Evolutionary conservation across 2,888 invertebrate species (phyloP), one percentile per base, ranked within the genome.

Genomic region (Hirtodrosophila histrioides): DNA sequence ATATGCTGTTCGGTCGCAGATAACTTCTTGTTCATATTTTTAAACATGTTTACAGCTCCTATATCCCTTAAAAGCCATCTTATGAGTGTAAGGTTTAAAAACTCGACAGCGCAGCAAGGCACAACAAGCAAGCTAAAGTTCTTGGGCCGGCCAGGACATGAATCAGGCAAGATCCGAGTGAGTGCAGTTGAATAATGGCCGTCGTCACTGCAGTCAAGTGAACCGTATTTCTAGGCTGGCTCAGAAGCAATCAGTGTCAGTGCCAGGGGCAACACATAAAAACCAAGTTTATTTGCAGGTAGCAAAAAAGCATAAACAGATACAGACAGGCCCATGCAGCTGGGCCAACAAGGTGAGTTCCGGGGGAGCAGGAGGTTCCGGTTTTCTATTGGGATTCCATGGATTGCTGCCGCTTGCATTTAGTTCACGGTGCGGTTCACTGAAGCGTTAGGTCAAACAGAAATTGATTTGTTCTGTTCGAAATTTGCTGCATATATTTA

Each of bases 361-460:
- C 45, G 35, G 45, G 29, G 60, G 45, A 8, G 35, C 55, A 35
- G 60, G 45, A 10, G 5, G 35, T 11, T 3, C 40, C 10, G 12
- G 5, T 35, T 31, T 17, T 31, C 23, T 24, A 60, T 36, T 62
- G 73, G 43, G 43, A 35, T 45, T 48, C 36, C 9, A 33, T 31
- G 35, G 53, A 29, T 50, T 50, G 40, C 43, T 57, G 56, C 61
- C 57, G 53, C 44, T 64, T 70, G 61, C 61, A 77, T 68, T 80
- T 79, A 66, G 73, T 55, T 72, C 48, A 58, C 44, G 67, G 75
- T 71, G 45, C 64, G 62, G 69, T 63, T 67, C 83, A 71, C 39
- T 76, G 83, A 67, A 79, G 76, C 80, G 74, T 64, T 68, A 64
- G 71, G 62, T 82, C 79, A 79, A 74, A 79, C 80, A 83, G 71